Evolutionary conservation across 1,140 invertebrate species (phyloP), one percentile per base, ranked within the genome.

Genomic region (Nephotettix cincticeps): DNA sequence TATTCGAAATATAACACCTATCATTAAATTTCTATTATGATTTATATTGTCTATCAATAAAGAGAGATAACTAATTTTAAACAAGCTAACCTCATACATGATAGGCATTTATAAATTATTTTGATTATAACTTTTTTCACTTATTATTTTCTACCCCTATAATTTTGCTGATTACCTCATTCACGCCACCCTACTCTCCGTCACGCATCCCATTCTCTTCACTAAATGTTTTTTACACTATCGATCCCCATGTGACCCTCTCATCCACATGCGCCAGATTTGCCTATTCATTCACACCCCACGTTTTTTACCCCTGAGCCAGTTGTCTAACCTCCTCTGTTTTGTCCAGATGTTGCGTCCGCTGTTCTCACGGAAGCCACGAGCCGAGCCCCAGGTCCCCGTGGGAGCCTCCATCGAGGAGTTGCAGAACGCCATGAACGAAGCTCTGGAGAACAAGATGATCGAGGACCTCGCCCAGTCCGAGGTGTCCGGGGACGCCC

Each of bases 371-470:
- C 47, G 47, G 11, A 54, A 54, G 47, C 63, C 45, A 9, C 65
- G 66, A 28, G 32, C 17, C 21, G 11, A 21, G 28, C 19, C 47
- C 68, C 25, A 23, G 19, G 1, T 13, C 45, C 27, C 45, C 19
- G 45, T n/a, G 11, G 1, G 14, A 29, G 1, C 14, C 17, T 11
- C 27, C 29, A 51, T 30, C 32, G 69, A 70, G 69, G 69, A 70
- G 14, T 21, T 70, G 9, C 69, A 71, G 47, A 71, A 71, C 70
- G 61, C 58, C 28, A 65, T 51, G 61, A 71, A 71, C 43, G 70
- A 71, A 43, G 70, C 61, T 21, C 30, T 71, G 28, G 70, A 71
- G 21, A 29, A 4, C 21, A 30, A 63, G 9, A 58, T 71, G 13
- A 27, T 25, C 30, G 70, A 71, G 30, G 63, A 71, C 27, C n/a